Evolutionary conservation across 2,797 vertebrate genomes (phyloP), one percentile per base, ranked within the genome.

Genomic region (Loris lydekkerianus): DNA sequence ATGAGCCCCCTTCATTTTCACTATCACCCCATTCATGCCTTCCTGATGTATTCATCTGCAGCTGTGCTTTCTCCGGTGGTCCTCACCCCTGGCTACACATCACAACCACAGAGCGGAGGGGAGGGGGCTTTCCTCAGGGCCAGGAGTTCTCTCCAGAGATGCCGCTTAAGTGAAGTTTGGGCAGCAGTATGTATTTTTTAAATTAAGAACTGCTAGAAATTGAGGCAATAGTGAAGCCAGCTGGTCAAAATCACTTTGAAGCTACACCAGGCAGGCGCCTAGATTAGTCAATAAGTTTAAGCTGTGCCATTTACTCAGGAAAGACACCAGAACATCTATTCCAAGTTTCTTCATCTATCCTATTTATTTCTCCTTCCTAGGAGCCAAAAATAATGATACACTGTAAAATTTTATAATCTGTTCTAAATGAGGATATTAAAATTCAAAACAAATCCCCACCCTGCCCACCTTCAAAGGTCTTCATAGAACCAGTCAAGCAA

Each of bases 331-430:
- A 69, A 63, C 5, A 49, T 40, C 91, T 69, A 23, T 11, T 80
- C 25, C 0, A 2, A 65, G 46, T n/a, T 70, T 84, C 81, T 67
- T 73, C 40, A 37, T 72, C 91, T 73, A 7, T 53, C 17, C 43
- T 60, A 7, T 76, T 89, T 75, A 90, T 23, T 80, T 37, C 34
- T 96, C 69, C 76, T 93, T 82, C 87, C 73, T 29, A 43, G 56
- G 43, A 93, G 87, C 27, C 49, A 85, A 90, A 83, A 82, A 92
- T 21, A 63, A 87, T 21, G 81, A 31, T 4, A 34, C 37, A 27
- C 4, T 49, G 15, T 29, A 61, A 8, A 8, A 8, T 46, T 67
- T 34, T 88, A 89, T 60, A 76, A 72, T 87, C 80, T 63, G 34
- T 58, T 89, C 72, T 84, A 34, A 83, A 80, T 25, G 91, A 89